Base-by-base conservation (phyloP, 1,140 invertebrate genomes). In the Physella acuta region DNA sequence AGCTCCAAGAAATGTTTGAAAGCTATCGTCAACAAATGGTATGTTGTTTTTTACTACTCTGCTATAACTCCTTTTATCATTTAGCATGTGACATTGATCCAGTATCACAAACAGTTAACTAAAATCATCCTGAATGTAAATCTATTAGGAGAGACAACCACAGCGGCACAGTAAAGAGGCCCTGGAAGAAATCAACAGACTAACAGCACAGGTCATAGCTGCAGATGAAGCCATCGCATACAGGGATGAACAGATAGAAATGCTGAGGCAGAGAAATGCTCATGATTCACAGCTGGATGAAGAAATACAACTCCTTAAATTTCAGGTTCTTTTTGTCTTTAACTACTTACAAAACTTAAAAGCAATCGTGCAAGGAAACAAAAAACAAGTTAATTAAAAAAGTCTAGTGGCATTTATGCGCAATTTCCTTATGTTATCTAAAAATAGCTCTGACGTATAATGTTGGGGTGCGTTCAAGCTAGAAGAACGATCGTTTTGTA, bases 171-270 rank as follows among this genome's bases (percentile, higher is more conserved):
- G 33, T 30, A 66, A 52, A 24, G 59, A 72, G 39, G 39, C 75
- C 49, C 53, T 77, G 67, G 76, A 80, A 11, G 68, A 77, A 34
- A 78, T 80, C 14, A 76, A 78, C 52, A 55, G 73, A 14, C 72
- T 82, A 2, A 79, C 76, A 20, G 79, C 78, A 1, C 76, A 80
- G 68, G 71, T 79, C n/a, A 72, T 80, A 1, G 79, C 76, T 8
- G 79, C 78, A 16, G 79, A 82, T 68, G 79, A 80, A 52, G 73
- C 79, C 36, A 76, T 80, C 51, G 71, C 69, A 44, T 71, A 75
- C 44, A 37, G 76, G 28, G 78, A 81, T 63, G 75, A 73, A 20
- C 72, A 78, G 44, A 72, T 81, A 0, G 70, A 70, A 8, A 58
- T 73, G 30, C 52, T 79, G 5, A 73, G 74, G 58, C 14, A 28